Evolutionary conservation across 2,797 vertebrate species (phyloP).

Genomic region (Ispidina picta): DNA sequence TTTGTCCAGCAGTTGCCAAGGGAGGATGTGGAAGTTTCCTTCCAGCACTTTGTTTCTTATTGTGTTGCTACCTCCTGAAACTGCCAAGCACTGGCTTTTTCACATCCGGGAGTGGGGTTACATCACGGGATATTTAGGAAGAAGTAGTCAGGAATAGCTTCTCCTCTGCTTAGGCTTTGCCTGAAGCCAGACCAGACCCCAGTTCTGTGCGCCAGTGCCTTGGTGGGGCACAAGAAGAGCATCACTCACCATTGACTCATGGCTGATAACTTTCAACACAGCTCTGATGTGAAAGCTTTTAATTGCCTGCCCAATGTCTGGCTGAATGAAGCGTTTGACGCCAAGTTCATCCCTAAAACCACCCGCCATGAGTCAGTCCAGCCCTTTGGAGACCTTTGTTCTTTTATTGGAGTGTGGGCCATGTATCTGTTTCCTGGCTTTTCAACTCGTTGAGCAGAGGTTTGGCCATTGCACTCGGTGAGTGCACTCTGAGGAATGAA

Average conservation of each 20-base stretch:
- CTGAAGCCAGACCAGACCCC: not conserved
- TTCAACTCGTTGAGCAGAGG: not conserved
- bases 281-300: conserved; percentile 25
- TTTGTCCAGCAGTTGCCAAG: conserved; percentile 9
- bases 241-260: conserved; percentile 8
- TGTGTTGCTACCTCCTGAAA: conserved; percentile 65
- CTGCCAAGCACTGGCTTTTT: conserved; percentile 48
- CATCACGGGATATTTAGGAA: conserved; percentile 77
- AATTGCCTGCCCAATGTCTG: not conserved
- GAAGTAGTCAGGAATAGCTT: conserved; percentile 55
- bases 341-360: not conserved
- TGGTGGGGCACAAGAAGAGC: conserved; percentile 4
- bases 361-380: not conserved
- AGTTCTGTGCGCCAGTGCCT: not conserved
- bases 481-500: not conserved
- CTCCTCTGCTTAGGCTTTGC: conserved; percentile 35
- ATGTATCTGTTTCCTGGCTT: conserved; percentile 47
- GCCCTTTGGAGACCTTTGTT: conserved; percentile 21
- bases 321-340: not conserved
- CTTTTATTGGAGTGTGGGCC: not conserved
- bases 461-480: not conserved
- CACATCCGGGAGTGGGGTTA: conserved; percentile 81
- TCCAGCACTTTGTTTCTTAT: conserved; percentile 76
- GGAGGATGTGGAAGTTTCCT: conserved; percentile 76
- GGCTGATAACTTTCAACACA: not conserved